These are phyloP conservation scores for Acrobeloides nanus DNA, from an alignment of 2,888 invertebrate species.

Conservation along the genomic window DNA sequence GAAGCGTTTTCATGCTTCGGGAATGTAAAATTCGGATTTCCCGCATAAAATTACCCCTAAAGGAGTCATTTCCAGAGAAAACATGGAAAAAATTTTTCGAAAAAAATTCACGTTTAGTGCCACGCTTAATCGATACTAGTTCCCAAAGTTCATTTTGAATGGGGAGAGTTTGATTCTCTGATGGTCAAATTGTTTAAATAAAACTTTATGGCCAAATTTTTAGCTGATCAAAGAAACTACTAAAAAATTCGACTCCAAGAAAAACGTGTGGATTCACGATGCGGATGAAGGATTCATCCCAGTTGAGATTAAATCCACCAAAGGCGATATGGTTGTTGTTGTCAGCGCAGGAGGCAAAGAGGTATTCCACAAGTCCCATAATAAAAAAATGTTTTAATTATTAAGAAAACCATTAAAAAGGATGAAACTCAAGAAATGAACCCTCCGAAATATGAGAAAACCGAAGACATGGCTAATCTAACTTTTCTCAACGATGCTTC, in stretches of 20 bases:
- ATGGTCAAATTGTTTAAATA: no score
- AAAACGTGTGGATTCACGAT: conserved; percentile 97
- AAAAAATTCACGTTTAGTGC: no score
- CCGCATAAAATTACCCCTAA: no score
- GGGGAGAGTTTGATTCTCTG: no score
- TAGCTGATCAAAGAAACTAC: conserved; percentile 37
- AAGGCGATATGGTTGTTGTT: conserved; percentile 91
- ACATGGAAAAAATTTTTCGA: no score
- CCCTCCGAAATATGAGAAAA: conserved; percentile 96
- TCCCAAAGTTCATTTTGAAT: no score
- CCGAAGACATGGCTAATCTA: conserved; percentile 56
- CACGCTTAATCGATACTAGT: no score
- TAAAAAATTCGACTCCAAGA: conserved; percentile 75
- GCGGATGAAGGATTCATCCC: conserved; percentile 88
- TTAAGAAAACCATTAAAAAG: conserved; percentile 48
- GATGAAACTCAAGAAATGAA: conserved; percentile 71
- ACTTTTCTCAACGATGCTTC: conserved; percentile 85
- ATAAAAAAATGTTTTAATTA: no score
- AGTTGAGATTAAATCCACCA: conserved; percentile 94
- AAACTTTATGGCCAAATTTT: background rate
- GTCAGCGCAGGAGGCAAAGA: conserved; percentile 25
- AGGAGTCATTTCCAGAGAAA: no score
- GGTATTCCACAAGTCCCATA: no score
- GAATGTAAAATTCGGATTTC: no score
- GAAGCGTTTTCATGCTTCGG: no score